phyloP scores from a whole-genome alignment of 1,140 invertebrate species.

The Limonius californicus region DNA sequence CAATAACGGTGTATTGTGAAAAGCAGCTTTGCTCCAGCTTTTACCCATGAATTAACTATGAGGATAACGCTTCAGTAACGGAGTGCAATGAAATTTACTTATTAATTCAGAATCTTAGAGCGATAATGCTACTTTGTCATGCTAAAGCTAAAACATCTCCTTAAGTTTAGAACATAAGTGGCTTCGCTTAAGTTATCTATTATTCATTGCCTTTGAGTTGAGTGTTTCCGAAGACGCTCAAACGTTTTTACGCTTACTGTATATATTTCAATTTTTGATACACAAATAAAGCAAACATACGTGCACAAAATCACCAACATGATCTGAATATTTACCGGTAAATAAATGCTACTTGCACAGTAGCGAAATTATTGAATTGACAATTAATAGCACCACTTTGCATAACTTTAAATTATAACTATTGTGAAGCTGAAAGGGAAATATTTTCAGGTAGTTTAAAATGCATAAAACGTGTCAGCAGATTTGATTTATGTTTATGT shows the following conservation, averaged over 20 bases:
- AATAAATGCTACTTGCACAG: no score
- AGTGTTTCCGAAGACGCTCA: not conserved
- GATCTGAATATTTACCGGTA: no score
- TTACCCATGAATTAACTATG: constrained; percentile 6
- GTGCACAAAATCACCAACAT: no score
- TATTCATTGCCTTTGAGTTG: constrained; percentile 1
- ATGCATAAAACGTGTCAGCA: constrained; percentile 10
- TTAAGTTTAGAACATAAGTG: constrained; percentile 11
- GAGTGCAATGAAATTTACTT: constrained; percentile 14
- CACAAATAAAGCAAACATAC: no score
- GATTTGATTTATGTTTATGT: constrained; percentile 12
- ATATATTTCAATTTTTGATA: no score
- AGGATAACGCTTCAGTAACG: constrained; percentile 13
- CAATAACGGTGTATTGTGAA: not conserved
- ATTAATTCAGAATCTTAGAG: constrained; percentile 9
- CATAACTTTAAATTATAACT: no score
- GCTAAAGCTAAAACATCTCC: constrained; percentile 13
- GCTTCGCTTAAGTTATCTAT: constrained; percentile 10
- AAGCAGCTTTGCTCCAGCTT: constrained; percentile 8
- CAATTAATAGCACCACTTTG: no score
- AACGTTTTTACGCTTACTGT: not conserved
- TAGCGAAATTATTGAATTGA: no score
- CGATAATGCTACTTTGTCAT: constrained; percentile 15
- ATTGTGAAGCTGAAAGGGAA: not conserved
- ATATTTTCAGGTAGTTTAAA: constrained; percentile 11